These are phyloP conservation scores for Phrynosoma blainvillii DNA, from an alignment of 2,113 vertebrate genomes.

Conservation along the genomic window DNA sequence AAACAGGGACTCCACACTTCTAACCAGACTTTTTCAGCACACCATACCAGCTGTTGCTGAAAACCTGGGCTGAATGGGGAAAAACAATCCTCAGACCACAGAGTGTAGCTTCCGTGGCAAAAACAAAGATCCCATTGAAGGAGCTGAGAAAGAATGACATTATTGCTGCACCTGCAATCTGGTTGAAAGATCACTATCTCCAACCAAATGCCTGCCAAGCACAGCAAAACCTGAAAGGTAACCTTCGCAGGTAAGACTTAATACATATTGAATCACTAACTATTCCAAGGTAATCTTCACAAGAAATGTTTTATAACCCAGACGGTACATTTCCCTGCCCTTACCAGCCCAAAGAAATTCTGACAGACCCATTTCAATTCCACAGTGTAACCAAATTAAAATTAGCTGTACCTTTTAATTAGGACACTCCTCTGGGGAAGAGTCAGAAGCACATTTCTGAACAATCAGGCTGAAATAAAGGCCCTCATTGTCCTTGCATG, in stretches of 20 bases:
- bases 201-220: background rate
- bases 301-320: background rate
- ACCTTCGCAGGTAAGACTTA: too few species aligned
- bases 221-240: background rate
- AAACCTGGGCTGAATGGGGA: background rate
- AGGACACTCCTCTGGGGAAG: constrained; percentile 1
- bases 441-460: background rate
- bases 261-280: too few species aligned
- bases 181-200: background rate
- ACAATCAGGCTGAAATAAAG: background rate
- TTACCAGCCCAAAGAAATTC: too few species aligned
- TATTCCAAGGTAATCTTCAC: background rate
- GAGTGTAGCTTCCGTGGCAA: background rate
- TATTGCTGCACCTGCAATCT: too few species aligned
- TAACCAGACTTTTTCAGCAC: background rate
- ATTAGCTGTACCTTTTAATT: background rate
- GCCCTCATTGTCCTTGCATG: background rate
- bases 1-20: background rate
- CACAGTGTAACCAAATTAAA: background rate
- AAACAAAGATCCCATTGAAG: too few species aligned
- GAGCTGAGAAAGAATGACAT: rapidly evolving
- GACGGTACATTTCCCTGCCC: too few species aligned
- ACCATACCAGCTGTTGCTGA: background rate
- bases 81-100: background rate
- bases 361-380: background rate